These are phyloP conservation scores for Drosophila sechellia DNA, from an alignment of 1,140 invertebrate genomes.

Conservation along the genomic window DNA sequence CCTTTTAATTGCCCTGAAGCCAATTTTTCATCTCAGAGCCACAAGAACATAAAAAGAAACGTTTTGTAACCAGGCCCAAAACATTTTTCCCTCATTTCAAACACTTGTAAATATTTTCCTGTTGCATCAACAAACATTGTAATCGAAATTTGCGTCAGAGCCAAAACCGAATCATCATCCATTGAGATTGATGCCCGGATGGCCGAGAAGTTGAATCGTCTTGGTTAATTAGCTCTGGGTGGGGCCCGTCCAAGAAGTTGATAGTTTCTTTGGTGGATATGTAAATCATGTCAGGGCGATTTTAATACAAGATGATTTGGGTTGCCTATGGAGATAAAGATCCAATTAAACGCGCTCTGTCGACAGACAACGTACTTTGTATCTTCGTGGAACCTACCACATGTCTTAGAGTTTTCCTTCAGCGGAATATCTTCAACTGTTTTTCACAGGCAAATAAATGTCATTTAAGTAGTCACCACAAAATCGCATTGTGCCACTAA, in stretches of 20 bases:
- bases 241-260: conserved; percentile 22
- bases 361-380: conserved; percentile 12
- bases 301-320: conserved; percentile 15
- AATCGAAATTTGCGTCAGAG: conserved; percentile 58
- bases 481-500: conserved; percentile 2
- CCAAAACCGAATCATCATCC: conserved; percentile 31
- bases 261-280: conserved; percentile 18
- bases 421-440: conserved; percentile 2
- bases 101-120: conserved; percentile 64
- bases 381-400: conserved; percentile 4
- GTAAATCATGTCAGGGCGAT: conserved; percentile 42
- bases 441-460: conserved; percentile 27
- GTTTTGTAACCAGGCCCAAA: conserved; percentile 49
- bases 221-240: conserved; percentile 44
- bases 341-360: conserved; percentile 24
- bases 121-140: conserved; percentile 57
- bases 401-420: neutral
- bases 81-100: conserved; percentile 21
- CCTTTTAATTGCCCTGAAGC: conserved; percentile 59
- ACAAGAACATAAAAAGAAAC: conserved; percentile 47
- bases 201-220: conserved; percentile 44
- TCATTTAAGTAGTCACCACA: conserved; percentile 15
- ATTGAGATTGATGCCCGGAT: conserved; percentile 67
- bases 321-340: conserved; percentile 11
- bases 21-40: conserved; percentile 43